Conservation (phyloP, 2,888 invertebrate species). For the Tipula lateralis region DNA sequence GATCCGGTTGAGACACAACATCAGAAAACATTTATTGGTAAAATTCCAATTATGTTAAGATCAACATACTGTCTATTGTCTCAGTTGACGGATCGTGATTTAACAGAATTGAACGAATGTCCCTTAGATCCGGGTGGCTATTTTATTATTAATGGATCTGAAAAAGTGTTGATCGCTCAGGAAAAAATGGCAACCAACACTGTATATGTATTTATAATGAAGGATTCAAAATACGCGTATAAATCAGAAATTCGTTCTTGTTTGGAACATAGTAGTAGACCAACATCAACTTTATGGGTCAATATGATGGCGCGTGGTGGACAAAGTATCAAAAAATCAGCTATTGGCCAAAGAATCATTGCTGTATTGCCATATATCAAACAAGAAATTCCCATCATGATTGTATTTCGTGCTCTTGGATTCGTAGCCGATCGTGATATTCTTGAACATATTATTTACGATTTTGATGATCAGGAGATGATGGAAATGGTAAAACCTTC, state of each 20-base stretch:
- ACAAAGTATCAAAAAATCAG: constrained; percentile 96
- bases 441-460: constrained; percentile 98
- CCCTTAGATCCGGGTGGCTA: constrained; percentile 99
- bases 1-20: constrained; percentile 81
- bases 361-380: constrained; percentile 98
- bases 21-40: constrained; percentile 72
- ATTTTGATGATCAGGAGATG: constrained; percentile 99
- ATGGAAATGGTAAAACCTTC: constrained; percentile 99
- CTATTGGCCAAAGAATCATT: constrained; percentile 97
- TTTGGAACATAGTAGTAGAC: constrained; percentile 86
- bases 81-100: constrained; percentile 95
- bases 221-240: constrained; percentile 98
- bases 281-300: constrained; percentile 97
- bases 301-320: constrained; percentile 99
- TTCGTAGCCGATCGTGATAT: constrained; percentile 99
- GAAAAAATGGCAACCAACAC: constrained; percentile 99
- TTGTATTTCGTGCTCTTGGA: constrained; percentile 97
- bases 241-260: constrained; percentile 97
- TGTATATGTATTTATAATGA: constrained; percentile 99
- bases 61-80: constrained; percentile 95
- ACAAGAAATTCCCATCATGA: constrained; percentile 99
- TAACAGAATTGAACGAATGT: constrained; percentile 98
- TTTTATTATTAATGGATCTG: constrained; percentile 99
- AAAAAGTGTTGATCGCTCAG: constrained; percentile 97
- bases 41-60: constrained; percentile 98